These are phyloP conservation scores for Entelurus aequoreus DNA, from an alignment of 2,113 vertebrate genomes.

Conservation along the genomic window DNA sequence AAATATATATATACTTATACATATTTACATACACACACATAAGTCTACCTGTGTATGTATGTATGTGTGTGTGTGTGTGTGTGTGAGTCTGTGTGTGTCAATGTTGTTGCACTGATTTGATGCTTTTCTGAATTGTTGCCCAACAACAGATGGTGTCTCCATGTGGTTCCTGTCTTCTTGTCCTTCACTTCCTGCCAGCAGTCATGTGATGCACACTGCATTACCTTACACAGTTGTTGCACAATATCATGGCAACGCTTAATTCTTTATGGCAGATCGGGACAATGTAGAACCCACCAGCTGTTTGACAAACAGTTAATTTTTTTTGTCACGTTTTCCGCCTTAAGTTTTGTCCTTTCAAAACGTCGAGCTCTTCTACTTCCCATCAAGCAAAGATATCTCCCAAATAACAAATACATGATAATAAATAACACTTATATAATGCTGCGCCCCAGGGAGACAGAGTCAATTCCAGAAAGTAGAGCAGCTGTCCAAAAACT, in stretches of 20 bases:
- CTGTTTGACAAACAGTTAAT: constrained; percentile 16
- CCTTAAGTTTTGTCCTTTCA: no score
- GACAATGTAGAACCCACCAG: constrained; percentile 9
- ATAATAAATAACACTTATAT: no score
- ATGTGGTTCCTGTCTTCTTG: constrained; percentile 48
- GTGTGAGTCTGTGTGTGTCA: constrained; percentile 5
- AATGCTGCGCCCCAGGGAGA: no score
- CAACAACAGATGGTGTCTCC: constrained; percentile 59
- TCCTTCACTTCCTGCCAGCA: constrained; percentile 42
- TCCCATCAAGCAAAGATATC: no score
- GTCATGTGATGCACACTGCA: constrained; percentile 17
- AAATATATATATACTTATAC: no score
- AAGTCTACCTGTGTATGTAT: no score
- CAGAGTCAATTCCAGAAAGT: no score
- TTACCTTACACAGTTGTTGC: constrained; percentile 32
- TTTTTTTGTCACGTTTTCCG: no score
- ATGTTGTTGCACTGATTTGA: constrained; percentile 15
- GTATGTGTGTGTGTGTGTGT: background rate
- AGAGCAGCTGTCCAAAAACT: no score
- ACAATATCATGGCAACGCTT: constrained; percentile 12
- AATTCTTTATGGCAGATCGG: constrained; percentile 1
- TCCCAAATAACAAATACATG: no score
- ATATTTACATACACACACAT: no score
- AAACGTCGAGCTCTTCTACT: no score
- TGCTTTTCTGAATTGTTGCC: constrained; percentile 32